Base-by-base conservation (phyloP, 2,113 vertebrate species). In the Scartelaos histophorus region DNA sequence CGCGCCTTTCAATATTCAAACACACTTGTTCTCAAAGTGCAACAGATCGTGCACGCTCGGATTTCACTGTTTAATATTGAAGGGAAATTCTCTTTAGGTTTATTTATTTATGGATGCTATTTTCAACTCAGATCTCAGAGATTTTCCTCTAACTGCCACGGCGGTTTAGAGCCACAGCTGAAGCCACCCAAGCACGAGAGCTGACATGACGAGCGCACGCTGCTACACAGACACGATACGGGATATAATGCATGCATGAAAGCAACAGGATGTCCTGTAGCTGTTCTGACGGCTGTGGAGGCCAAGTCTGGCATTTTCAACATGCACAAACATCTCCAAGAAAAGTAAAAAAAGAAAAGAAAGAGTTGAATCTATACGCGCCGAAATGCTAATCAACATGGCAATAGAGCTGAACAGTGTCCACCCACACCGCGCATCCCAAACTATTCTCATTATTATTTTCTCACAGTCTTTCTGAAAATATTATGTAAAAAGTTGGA, bases 21-120 rank as follows among this genome's bases (percentile, higher is more conserved):
- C 57, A 57, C 69, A 79, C 58, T 76, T 76, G 53, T 81, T 53
- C 21, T 53, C 58, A 78, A 61, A 62, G 19, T 72, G 81, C 81
- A 82, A 82, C 75, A 75, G 66, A 75, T 82, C 5, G 1, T 67
- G 71, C 64, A 57, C 75, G 68, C 80, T 78, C 38, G 13, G 25
- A 80, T 82, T 76, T 79, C 67, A 54, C 13, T 78, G 45, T 81
- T 74, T 68, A 76, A 72, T 83, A 74, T 70, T 78, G 35, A 81
- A 81, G 51, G 34, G 17, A 62, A 64, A 71, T 34, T 43, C 15
- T 51, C 53, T 62, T 19, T 13, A 15, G 35, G 49, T 56, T 74
- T 15, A 78, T 21, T 80, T 81, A 80, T 83, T 87, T 49, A 81
- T 66, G 21, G 65, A n/a, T 34, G 56, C 67, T 67, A 76, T 82